These are phyloP conservation scores for Probosciger aterrimus DNA, from an alignment of 2,113 vertebrate genomes.

Conservation along the genomic window DNA sequence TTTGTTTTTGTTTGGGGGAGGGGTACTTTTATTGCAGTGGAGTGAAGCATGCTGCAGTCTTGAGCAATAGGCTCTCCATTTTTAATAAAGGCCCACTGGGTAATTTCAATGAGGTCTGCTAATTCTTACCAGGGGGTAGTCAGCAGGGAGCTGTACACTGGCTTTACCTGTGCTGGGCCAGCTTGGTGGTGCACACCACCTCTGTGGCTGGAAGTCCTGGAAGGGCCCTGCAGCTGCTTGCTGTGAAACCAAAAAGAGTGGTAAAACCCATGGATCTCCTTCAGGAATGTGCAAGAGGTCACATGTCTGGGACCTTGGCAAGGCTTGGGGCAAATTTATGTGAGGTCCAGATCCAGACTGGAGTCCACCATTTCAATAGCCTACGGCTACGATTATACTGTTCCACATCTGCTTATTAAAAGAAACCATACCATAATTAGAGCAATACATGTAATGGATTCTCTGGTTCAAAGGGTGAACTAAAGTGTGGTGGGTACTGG, in stretches of 20 bases:
- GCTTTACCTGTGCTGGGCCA: not conserved
- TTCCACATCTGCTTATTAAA: constrained; percentile 39
- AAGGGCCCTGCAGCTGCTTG: not conserved
- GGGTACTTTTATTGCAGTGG: not conserved
- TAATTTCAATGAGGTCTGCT: not conserved
- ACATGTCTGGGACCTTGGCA: not conserved
- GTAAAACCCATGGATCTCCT: not conserved
- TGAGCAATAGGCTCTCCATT: not conserved
- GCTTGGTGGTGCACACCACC: not conserved
- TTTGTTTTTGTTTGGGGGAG: not conserved
- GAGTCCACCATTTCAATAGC: not conserved
- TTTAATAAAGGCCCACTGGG: not conserved
- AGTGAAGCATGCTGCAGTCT: not conserved
- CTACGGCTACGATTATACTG: not conserved
- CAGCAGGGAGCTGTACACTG: not conserved
- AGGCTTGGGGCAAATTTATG: not conserved
- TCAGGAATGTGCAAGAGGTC: not conserved
- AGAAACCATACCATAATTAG: constrained; percentile 28
- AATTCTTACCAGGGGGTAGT: not conserved
- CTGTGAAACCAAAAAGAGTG: not conserved
- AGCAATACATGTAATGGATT: not conserved
- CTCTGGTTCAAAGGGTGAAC: constrained; percentile 20
- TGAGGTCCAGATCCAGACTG: constrained; percentile 1
- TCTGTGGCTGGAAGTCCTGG: not conserved
- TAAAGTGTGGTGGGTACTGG: not conserved